Evolutionary conservation across 2,888 invertebrate genomes (phyloP).

Genomic region (Catocala nupta): DNA sequence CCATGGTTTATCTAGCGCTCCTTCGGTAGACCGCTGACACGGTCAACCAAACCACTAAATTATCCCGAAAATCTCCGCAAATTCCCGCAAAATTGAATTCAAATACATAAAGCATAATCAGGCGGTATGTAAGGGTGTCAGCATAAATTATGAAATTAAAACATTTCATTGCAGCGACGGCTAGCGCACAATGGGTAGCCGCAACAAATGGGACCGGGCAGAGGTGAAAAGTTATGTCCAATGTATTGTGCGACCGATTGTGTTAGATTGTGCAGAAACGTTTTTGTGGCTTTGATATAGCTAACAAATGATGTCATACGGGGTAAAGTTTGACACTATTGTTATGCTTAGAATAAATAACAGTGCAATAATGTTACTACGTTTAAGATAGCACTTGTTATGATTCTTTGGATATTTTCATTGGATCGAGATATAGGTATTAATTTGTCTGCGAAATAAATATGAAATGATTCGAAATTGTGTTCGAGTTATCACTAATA

Average conservation of each 20-base stretch:
- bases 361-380: no score
- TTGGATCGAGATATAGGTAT: no score
- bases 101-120: conserved; percentile 44
- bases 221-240: conserved; percentile 26
- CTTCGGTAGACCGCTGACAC: conserved; percentile 14
- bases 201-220: conserved; percentile 29
- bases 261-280: conserved; percentile 7
- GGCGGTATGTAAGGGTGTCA: conserved; percentile 32
- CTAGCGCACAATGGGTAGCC: conserved; percentile 30
- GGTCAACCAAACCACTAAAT: conserved; percentile 23
- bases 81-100: conserved; percentile 44
- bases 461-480: no score
- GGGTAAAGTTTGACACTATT: no score
- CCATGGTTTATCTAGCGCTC: neutral
- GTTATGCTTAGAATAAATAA: no score
- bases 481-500: no score
- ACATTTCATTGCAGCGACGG: conserved; percentile 45
- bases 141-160: conserved; percentile 58
- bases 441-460: no score
- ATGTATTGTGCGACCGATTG: conserved; percentile 12
- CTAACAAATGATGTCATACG: no score
- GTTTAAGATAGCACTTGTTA: no score
- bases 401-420: no score
- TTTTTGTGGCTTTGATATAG: conserved; percentile 4
- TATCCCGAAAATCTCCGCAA: conserved; percentile 30